Evolutionary conservation across 1,140 invertebrate genomes (phyloP), one percentile per base, ranked within the genome.

Genomic region (Xylocopa sonorina): DNA sequence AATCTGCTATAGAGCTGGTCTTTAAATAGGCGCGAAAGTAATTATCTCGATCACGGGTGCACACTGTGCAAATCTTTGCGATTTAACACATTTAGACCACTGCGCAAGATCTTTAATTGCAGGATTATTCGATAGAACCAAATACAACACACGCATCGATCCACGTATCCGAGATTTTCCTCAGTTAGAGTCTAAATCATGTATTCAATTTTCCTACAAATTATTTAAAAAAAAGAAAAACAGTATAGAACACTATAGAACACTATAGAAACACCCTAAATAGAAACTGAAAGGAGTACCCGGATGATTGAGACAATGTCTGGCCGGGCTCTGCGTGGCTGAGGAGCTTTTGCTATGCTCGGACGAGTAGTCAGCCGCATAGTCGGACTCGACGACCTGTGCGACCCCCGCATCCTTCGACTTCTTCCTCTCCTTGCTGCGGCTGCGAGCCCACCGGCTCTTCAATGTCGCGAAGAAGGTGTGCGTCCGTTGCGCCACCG

Each of bases 331-430:
- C 83, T 95, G 95, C 0, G 95, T 96, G 58, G 94, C 95, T 0
- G 94, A 95, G 57, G 94, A 96, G 73, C 92, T 93, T 80, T 88
- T 89, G 84, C 95, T 96, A 81, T 95, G 95, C 78, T 96, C 95
- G 14, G 95, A 96, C 51, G 95, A 96, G 83, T 95, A 95, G 91
- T 96, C 95, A 18, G 95, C 95, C 2, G 95, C 95, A 90, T 96
- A 96, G 84, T 96, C 74, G 93, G 96, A 91, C 93, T 96, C 92
- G 58, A 88, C 74, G 10, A 88, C 81, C 58, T 83, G 85, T 5
- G 87, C 0, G 92, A 93, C 84, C 67, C 93, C 93, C 87, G 43
- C 91, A 79, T 91, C 93, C 80, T 87, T 92, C 27, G 85, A 77
- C 63, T 92, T 91, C 71, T 91, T 92, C 1, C 94, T 87, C 81